These are phyloP conservation scores for Metopolophium dirhodum DNA, from an alignment of 1,140 invertebrate genomes.

Conservation along the genomic window DNA sequence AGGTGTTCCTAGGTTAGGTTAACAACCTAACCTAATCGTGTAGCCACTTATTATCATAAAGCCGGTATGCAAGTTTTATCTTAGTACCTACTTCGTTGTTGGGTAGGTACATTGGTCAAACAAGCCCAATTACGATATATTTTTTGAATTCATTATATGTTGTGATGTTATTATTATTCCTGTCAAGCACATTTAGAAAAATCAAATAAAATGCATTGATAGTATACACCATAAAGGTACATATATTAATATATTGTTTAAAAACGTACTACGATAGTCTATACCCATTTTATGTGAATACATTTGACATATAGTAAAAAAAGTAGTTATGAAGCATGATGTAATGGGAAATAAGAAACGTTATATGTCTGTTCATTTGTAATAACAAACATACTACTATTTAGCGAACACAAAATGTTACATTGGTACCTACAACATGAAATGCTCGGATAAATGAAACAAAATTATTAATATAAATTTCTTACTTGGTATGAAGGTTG, in stretches of 20 bases:
- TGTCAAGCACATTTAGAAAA: neutral
- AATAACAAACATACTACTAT: neutral
- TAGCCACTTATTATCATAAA: too few relatives aligned
- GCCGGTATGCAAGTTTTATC: neutral
- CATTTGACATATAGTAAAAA: too few relatives aligned
- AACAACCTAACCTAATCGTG: too few relatives aligned
- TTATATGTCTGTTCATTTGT: neutral
- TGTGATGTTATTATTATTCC: neutral
- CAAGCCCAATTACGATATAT: neutral
- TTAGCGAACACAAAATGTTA: neutral
- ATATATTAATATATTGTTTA: neutral
- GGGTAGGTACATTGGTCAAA: neutral
- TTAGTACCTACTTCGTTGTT: neutral
- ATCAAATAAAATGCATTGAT: neutral
- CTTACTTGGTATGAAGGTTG: constrained; percentile 30
- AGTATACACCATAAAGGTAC: neutral
- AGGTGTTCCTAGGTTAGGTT: too few relatives aligned
- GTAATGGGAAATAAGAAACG: neutral
- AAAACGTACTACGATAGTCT: neutral
- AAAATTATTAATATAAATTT: neutral
- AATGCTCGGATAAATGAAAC: neutral
- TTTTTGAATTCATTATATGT: neutral
- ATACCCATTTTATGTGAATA: neutral
- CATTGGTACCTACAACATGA: neutral
- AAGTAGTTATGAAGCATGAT: neutral